Conservation (phyloP, 2,113 vertebrate species). For the Corynorhinus townsendii region DNA sequence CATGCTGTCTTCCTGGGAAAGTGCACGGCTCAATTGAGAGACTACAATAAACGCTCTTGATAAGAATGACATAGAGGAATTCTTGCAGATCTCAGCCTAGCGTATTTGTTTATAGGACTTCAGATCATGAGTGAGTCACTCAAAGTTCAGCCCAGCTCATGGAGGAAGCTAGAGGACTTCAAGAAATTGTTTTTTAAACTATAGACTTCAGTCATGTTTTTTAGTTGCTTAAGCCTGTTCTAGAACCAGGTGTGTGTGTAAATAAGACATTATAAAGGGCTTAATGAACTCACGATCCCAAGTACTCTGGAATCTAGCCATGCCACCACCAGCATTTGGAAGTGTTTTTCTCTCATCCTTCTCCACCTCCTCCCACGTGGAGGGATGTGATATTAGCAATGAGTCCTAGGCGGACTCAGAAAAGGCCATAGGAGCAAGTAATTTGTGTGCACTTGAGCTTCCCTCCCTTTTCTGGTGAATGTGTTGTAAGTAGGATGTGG, state of each 20-base stretch:
- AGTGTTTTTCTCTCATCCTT: background rate
- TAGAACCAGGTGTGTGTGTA: background rate
- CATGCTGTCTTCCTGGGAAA: slow-evolving; percentile 49
- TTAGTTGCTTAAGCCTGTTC: background rate
- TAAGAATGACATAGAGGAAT: background rate
- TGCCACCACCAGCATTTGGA: background rate
- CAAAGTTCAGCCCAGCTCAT: background rate
- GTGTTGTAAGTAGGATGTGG: fast-evolving
- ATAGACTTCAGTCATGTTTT: background rate
- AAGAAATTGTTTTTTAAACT: background rate
- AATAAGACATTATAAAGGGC: background rate
- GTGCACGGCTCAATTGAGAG: fast-evolving
- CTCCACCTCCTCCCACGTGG: background rate
- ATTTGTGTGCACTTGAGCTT: background rate
- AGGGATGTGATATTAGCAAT: background rate
- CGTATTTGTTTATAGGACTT: background rate
- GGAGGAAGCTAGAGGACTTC: background rate
- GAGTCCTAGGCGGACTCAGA: background rate
- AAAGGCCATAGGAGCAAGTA: background rate
- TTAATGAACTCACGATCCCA: background rate
- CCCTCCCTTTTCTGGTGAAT: background rate
- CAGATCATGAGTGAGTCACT: background rate
- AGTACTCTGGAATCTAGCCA: background rate
- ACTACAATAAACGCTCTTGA: background rate
- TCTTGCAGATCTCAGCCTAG: background rate